These are phyloP conservation scores for Mesochorus sp. DNA, from an alignment of 2,888 invertebrate species.

Conservation along the genomic window DNA sequence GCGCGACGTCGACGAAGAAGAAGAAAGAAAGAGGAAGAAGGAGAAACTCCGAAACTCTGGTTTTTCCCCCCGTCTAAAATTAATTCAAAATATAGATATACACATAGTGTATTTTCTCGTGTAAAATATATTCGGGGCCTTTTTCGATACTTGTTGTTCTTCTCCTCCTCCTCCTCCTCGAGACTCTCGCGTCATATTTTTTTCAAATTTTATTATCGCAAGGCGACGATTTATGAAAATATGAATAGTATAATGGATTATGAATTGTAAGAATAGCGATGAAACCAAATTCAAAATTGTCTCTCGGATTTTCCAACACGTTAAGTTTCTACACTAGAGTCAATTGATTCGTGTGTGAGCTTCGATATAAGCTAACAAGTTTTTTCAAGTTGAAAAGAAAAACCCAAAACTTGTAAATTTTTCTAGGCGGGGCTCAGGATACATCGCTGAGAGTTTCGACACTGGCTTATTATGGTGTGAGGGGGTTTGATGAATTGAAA, in stretches of 20 bases:
- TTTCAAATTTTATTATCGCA: neutral
- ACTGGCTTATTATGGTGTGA: slow-evolving; percentile 64
- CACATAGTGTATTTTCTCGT: too few relatives aligned
- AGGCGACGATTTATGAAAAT: neutral
- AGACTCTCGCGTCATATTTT: slow-evolving; percentile 35
- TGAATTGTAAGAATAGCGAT: slow-evolving; percentile 5
- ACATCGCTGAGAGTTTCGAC: slow-evolving; percentile 28
- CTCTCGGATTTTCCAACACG: slow-evolving; percentile 22
- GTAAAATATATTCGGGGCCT: slow-evolving; percentile 21
- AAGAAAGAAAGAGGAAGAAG: slow-evolving; percentile 65
- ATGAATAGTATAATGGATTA: neutral
- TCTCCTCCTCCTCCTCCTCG: slow-evolving; percentile 58
- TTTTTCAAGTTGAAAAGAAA: neutral
- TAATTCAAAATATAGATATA: too few relatives aligned
- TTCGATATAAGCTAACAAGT: neutral
- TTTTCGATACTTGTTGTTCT: too few relatives aligned
- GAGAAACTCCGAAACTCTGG: slow-evolving; percentile 53
- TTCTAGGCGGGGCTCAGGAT: slow-evolving; percentile 22
- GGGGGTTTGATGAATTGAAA: slow-evolving; percentile 64
- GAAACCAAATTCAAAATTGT: slow-evolving; percentile 18
- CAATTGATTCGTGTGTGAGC: slow-evolving; percentile 70
- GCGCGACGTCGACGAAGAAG: slow-evolving; percentile 67
- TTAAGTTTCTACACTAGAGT: slow-evolving; percentile 70
- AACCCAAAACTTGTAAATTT: slow-evolving; percentile 24
- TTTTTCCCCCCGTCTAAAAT: too few relatives aligned